Evolutionary conservation across 2,797 vertebrate species (phyloP).

Genomic region (Gobionotothen gibberifrons): DNA sequence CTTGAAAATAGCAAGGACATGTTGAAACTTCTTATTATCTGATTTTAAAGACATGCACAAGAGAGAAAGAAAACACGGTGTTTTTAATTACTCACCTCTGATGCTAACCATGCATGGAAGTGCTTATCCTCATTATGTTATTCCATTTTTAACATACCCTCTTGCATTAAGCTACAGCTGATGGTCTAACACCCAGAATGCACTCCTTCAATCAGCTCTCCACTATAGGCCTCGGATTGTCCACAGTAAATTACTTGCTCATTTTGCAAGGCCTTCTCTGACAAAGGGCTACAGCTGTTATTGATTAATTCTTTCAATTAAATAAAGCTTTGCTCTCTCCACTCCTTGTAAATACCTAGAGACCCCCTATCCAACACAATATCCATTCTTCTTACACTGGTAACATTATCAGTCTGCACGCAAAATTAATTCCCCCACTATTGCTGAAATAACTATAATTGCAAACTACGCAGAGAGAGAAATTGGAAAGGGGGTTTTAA

Average conservation of each 20-base stretch:
- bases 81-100: constrained; percentile 14
- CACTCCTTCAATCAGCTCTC: constrained; percentile 71
- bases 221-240: constrained; percentile 64
- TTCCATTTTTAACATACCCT: constrained; percentile 45
- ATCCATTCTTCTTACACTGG: constrained; percentile 83
- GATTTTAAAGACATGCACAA: constrained; percentile 20
- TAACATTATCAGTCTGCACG: constrained; percentile 87
- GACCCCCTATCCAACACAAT: constrained; percentile 88
- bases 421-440: constrained; percentile 88
- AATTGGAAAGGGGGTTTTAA: constrained; percentile 90
- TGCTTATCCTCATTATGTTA: constrained; percentile 37
- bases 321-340: constrained; percentile 86
- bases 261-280: constrained; percentile 82
- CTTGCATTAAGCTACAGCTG: constrained; percentile 35
- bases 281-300: constrained; percentile 83
- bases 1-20: background rate
- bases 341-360: constrained; percentile 87
- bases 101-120: constrained; percentile 20
- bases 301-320: constrained; percentile 90
- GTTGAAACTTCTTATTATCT: constrained; percentile 16
- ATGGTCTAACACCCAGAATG: constrained; percentile 40
- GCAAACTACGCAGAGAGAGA: constrained; percentile 85
- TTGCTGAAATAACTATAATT: constrained; percentile 90
- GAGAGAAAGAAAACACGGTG: constrained; percentile 22
- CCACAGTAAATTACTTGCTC: constrained; percentile 85